Evolutionary conservation across 1,140 invertebrate genomes (phyloP).

Genomic region (Drosophila cardini): DNA sequence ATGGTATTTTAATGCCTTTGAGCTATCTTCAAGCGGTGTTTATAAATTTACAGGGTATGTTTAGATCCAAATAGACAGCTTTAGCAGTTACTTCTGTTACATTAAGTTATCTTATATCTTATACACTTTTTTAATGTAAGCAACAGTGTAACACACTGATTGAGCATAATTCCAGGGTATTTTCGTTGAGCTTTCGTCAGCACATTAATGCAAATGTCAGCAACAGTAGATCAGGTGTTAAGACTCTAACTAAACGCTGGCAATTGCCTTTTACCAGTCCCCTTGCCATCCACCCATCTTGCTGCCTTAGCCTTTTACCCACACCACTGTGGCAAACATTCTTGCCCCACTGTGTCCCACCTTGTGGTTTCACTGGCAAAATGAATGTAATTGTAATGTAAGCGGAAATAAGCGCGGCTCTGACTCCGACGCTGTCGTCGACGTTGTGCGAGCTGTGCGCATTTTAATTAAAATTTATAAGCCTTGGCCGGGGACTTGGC

Average conservation of each 20-base stretch:
- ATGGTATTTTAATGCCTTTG: too few species aligned
- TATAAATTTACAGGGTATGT: too few species aligned
- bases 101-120: too few species aligned
- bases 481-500: conserved; percentile 77
- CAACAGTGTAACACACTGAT: neutral
- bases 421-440: conserved; percentile 46
- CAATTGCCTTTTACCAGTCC: conserved; percentile 20
- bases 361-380: conserved; percentile 7
- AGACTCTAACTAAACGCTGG: conserved; percentile 30
- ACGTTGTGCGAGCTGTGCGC: conserved; percentile 50
- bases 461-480: conserved; percentile 83
- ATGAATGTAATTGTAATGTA: conserved; percentile 81
- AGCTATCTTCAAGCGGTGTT: too few species aligned
- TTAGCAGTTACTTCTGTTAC: too few species aligned
- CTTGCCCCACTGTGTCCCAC: neutral
- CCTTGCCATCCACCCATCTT: neutral
- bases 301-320: neutral
- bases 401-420: conserved; percentile 75
- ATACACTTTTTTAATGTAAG: too few species aligned
- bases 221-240: conserved; percentile 43
- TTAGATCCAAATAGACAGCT: too few species aligned
- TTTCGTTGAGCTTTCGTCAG: neutral
- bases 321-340: neutral
- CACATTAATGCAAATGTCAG: conserved; percentile 18
- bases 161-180: neutral